phyloP scores from a whole-genome alignment of 1,140 invertebrate species.

The Zaprionus ornatus region DNA sequence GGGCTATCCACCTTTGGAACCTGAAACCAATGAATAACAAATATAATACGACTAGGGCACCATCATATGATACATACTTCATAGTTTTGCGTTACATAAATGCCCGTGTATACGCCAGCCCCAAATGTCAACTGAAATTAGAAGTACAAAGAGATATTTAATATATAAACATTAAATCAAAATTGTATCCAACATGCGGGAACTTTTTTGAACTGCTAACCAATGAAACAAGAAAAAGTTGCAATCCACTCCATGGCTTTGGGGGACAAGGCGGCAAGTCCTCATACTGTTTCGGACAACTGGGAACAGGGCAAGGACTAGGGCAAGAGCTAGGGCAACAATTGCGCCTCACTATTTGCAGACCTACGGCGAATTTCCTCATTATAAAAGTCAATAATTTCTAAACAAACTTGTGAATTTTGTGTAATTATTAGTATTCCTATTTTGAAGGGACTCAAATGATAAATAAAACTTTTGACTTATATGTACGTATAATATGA shows the following conservation, averaged over 20 bases:
- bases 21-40: constrained; percentile 83
- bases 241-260: constrained; percentile 42
- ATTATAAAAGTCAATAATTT: constrained; percentile 39
- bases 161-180: neutral
- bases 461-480: neutral
- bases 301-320: neutral
- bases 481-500: neutral
- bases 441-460: neutral
- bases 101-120: constrained; percentile 90
- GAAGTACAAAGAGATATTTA: neutral
- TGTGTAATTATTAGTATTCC: neutral
- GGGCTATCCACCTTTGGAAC: constrained; percentile 93
- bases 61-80: constrained; percentile 85
- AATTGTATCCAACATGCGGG: neutral
- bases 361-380: constrained; percentile 54
- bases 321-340: constrained; percentile 13
- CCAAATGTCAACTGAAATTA: constrained; percentile 89
- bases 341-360: constrained; percentile 30
- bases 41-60: neutral
- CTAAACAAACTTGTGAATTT: neutral
- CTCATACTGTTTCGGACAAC: constrained; percentile 2
- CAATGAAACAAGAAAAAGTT: constrained; percentile 44
- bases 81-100: constrained; percentile 93
- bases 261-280: constrained; percentile 43
- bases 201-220: constrained; percentile 29